phyloP scores from a whole-genome alignment of 92 coral and sea anemone species.

The Desmophyllum pertusum region DNA sequence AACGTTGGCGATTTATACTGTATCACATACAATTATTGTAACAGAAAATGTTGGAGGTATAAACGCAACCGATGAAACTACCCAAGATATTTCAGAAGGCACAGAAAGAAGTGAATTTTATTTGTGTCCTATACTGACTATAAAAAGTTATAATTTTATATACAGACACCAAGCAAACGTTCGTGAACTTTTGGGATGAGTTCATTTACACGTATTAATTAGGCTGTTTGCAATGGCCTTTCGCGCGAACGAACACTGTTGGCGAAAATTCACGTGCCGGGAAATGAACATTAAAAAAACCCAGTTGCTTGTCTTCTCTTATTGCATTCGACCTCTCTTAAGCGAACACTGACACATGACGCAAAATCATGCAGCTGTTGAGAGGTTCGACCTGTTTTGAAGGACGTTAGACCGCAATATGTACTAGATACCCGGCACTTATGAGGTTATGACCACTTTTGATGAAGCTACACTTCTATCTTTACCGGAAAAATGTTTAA shows the following conservation, averaged over 20 bases:
- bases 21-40: neutral
- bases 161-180: no score
- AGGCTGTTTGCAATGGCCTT: no score
- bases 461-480: neutral
- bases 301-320: neutral
- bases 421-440: neutral
- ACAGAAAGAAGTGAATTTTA: neutral
- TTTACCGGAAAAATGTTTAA: neutral
- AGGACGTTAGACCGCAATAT: neutral
- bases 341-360: neutral
- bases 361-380: no score
- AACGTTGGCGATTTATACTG: neutral
- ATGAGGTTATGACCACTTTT: no score
- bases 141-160: no score
- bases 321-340: neutral
- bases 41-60: neutral
- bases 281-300: no score
- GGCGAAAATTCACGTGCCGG: no score
- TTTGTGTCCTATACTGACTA: no score
- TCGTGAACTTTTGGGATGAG: no score
- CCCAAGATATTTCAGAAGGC: neutral
- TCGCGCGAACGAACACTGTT: no score
- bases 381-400: neutral
- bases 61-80: neutral
- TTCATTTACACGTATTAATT: no score